A percentile compares a stretch with the other conserved stretches of the same genome.
phyloP scores from a whole-genome alignment of 2,797 vertebrate genomes.

The Leucoraja ocellata region DNA sequence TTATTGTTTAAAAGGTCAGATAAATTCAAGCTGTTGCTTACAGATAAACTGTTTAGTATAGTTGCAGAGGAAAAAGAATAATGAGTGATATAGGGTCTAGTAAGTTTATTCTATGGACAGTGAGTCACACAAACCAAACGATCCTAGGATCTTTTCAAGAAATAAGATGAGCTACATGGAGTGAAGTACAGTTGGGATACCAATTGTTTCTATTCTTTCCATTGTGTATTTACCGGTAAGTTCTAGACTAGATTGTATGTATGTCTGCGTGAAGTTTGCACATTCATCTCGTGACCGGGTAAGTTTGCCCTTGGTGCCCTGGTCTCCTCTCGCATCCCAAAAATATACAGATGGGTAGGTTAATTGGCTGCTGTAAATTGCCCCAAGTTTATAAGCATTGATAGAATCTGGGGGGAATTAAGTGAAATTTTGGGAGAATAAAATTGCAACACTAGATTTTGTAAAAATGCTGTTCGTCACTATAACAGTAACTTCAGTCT shows the following conservation, averaged over 20 bases:
- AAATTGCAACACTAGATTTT: too few species aligned
- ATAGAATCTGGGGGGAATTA: too few species aligned
- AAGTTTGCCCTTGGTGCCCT: too few species aligned
- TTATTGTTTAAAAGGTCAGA: not conserved
- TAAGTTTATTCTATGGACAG: not conserved
- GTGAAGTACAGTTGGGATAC: not conserved
- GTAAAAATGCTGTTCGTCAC: too few species aligned
- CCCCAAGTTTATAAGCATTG: too few species aligned
- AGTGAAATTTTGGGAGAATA: too few species aligned
- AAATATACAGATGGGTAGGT: too few species aligned
- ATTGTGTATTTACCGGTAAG: not conserved
- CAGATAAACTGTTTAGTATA: not conserved
- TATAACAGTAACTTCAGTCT: too few species aligned
- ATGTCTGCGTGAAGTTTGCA: too few species aligned
- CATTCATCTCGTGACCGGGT: too few species aligned
- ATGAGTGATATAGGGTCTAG: not conserved
- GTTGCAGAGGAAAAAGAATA: not conserved
- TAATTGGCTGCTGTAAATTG: too few species aligned
- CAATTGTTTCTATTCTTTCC: not conserved
- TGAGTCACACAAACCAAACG: not conserved
- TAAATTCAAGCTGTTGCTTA: not conserved
- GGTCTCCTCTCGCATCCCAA: too few species aligned
- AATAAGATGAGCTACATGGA: not conserved
- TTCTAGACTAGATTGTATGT: not conserved
- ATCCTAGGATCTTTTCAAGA: not conserved